Conservation (phyloP, 2,797 vertebrate genomes). For the Uromys caudimaculatus region DNA sequence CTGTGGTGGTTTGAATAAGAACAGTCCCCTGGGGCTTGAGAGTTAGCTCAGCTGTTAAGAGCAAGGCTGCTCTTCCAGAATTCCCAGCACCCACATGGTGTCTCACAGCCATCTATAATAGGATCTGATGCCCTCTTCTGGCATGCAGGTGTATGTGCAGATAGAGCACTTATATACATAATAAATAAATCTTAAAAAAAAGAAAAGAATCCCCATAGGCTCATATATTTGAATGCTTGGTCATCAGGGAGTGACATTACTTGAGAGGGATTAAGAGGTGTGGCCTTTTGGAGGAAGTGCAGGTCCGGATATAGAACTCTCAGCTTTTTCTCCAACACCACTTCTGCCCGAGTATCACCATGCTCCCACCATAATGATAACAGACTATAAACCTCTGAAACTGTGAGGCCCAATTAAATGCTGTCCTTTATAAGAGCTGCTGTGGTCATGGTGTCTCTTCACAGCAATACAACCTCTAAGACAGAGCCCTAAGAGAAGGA, state of each 20-base stretch:
- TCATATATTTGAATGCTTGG: neutral
- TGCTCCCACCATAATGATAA: neutral
- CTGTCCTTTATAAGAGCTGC: neutral
- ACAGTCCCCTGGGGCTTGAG: neutral
- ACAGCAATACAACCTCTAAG: neutral
- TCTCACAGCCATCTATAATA: neutral
- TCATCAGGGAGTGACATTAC: neutral
- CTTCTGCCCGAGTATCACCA: neutral
- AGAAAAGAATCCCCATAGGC: neutral
- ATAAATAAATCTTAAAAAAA: neutral
- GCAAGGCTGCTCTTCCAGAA: neutral
- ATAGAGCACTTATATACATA: neutral
- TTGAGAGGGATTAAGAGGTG: neutral
- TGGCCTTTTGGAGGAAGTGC: neutral
- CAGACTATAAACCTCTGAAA: neutral
- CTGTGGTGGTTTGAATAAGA: neutral
- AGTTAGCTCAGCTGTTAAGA: neutral
- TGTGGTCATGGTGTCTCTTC: neutral
- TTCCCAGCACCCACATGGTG: neutral
- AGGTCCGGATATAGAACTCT: neutral
- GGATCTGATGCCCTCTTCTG: neutral
- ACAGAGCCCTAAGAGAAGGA: neutral
- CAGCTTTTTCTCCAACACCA: neutral
- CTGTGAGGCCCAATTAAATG: neutral
- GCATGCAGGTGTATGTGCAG: neutral